Conservation (phyloP, 2,888 invertebrate genomes). For the Drosophila anomalata region DNA sequence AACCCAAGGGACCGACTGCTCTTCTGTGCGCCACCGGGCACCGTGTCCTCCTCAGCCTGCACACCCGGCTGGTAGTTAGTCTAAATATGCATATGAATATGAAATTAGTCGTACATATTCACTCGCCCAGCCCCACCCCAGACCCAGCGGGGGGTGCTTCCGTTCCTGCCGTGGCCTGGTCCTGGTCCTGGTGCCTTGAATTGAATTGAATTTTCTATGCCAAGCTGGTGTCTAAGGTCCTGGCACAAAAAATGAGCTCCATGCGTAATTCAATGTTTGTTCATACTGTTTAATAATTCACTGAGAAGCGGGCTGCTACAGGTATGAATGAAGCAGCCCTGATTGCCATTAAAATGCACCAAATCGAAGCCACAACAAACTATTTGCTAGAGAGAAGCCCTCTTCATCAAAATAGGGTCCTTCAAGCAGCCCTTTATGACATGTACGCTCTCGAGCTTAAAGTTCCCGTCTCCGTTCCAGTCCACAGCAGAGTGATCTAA, state of each 20-base stretch:
- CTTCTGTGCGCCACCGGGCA: background rate
- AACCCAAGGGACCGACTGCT: background rate
- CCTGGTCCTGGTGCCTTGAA: constrained; percentile 43
- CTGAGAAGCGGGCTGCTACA: constrained; percentile 20
- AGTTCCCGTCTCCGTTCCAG: background rate
- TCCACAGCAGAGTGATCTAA: background rate
- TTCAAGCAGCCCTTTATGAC: background rate
- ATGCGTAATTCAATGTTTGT: constrained; percentile 70
- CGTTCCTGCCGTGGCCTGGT: constrained; percentile 24
- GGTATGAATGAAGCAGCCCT: constrained; percentile 26
- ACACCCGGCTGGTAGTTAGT: constrained; percentile 58
- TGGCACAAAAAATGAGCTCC: constrained; percentile 48
- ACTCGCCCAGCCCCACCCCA: background rate
- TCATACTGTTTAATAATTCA: constrained; percentile 70
- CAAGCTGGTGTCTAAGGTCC: constrained; percentile 35
- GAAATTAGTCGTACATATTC: constrained; percentile 74
- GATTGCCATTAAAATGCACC: constrained; percentile 22
- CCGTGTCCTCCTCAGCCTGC: constrained; percentile 14
- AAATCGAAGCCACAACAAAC: constrained; percentile 4
- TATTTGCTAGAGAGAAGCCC: too few relatives aligned
- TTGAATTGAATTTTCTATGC: constrained; percentile 64
- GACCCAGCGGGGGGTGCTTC: background rate
- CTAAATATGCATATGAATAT: constrained; percentile 76
- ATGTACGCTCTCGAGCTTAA: background rate
- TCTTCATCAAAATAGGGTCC: too few relatives aligned